Evolutionary conservation across 2,797 vertebrate genomes (phyloP).

Genomic region (Apogon hyalosoma): DNA sequence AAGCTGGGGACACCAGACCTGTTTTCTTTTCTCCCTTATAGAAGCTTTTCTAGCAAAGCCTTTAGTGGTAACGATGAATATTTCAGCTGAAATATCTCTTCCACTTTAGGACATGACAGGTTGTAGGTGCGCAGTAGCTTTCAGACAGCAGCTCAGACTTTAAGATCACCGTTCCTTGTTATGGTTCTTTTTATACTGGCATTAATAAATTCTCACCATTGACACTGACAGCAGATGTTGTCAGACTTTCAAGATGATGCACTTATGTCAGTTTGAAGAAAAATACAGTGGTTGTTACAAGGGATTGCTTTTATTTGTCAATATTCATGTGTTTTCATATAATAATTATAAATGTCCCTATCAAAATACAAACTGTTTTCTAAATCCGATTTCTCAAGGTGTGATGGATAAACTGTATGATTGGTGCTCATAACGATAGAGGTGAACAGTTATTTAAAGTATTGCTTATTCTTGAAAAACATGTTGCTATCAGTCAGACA

Average conservation of each 20-base stretch:
- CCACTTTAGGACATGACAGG: conserved; percentile 58
- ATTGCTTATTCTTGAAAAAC: conserved; percentile 23
- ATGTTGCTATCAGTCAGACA: background rate
- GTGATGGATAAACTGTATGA: background rate
- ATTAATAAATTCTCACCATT: conserved; percentile 30
- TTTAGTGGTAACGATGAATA: conserved; percentile 55
- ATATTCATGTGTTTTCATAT: background rate
- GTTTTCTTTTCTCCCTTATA: conserved; percentile 32
- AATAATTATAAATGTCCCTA: conserved; percentile 3
- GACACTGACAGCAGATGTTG: conserved; percentile 7
- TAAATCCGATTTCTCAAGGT: conserved; percentile 5
- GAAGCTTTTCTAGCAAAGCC: conserved; percentile 41
- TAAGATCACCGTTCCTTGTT: conserved; percentile 39
- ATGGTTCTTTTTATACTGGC: conserved; percentile 30
- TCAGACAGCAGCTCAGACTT: conserved; percentile 56
- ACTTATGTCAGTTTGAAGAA: conserved; percentile 3
- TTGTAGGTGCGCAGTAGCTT: conserved; percentile 50
- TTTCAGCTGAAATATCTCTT: conserved; percentile 65
- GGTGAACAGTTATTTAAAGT: conserved; percentile 26
- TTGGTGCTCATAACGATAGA: too few relatives aligned
- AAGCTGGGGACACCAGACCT: conserved; percentile 15
- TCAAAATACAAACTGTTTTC: background rate
- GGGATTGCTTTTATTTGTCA: too few relatives aligned
- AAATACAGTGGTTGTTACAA: background rate
- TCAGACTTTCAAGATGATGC: background rate